phyloP scores from a whole-genome alignment of 2,113 vertebrate species.

The Sebastes fasciatus region DNA sequence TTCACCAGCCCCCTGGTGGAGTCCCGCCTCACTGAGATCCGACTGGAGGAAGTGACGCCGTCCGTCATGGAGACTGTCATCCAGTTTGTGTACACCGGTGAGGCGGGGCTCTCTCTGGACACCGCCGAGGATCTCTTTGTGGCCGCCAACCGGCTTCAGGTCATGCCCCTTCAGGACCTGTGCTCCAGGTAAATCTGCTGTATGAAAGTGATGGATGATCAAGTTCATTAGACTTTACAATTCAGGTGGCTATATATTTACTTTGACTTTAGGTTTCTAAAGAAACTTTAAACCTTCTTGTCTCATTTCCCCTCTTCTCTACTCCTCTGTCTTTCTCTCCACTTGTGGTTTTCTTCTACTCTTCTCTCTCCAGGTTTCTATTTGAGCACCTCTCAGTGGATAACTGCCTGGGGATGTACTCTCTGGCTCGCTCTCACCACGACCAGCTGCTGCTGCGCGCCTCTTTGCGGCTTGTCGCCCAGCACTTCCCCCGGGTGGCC shows the following conservation, averaged over 20 bases:
- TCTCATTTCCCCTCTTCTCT: neutral
- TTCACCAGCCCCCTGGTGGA: slow-evolving; percentile 89
- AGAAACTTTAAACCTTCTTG: neutral
- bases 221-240: neutral
- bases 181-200: slow-evolving; percentile 83
- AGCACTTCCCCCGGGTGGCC: slow-evolving; percentile 85
- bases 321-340: neutral
- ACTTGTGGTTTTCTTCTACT: neutral
- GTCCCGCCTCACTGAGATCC: slow-evolving; percentile 87
- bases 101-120: slow-evolving; percentile 84
- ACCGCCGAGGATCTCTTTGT: slow-evolving; percentile 88
- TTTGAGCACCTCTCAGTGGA: slow-evolving; percentile 87
- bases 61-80: slow-evolving; percentile 86
- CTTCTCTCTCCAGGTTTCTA: slow-evolving; percentile 79
- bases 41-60: slow-evolving; percentile 86
- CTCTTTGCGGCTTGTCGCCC: slow-evolving; percentile 84
- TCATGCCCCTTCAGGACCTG: slow-evolving; percentile 86
- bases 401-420: slow-evolving; percentile 88
- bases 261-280: neutral
- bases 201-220: neutral
- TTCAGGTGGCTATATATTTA: neutral
- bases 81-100: slow-evolving; percentile 87
- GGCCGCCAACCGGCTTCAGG: slow-evolving; percentile 87
- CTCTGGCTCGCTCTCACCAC: slow-evolving; percentile 87
- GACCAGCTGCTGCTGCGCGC: slow-evolving; percentile 86